Evolutionary conservation across 2,797 vertebrate genomes (phyloP), one percentile per base, ranked within the genome.

Genomic region (Brachyrhaphis roseni): DNA sequence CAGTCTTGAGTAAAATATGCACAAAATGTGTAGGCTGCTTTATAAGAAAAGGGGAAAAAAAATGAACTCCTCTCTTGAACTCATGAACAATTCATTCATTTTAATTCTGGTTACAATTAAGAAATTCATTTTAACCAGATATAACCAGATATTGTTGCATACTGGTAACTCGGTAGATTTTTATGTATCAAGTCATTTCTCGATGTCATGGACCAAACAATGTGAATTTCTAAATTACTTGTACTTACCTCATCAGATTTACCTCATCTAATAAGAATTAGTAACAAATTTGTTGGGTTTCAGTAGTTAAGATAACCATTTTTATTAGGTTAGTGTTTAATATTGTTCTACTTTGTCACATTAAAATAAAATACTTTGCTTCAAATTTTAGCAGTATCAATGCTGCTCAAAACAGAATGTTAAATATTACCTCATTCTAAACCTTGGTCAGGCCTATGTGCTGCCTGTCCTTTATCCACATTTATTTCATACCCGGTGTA

Each of bases 401-500:
- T 47, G 76, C 6, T 70, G 39, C 41, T 59, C 81, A 15, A 85
- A 81, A 82, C 79, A 11, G 78, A 78, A 75, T 31, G 36, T 57
- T 23, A 78, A 77, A 86, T 74, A 77, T 79, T 16, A 75, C 36
- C 80, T 74, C 26, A 62, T 78, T 11, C 59, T 73, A 78, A 76
- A 77, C 66, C 79, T 72, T 76, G 47, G 71, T 62, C 83, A 62
- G 80, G 41, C 46, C 77, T 36, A 18, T 71, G 71, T 77, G 59
- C 57, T 74, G 74, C 47, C 43, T 26, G 77, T 83, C 76, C 68
- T 86, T 82, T 88, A 76, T 82, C 80, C 82, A 73, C 51, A 75
- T 72, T 75, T 83, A 71, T 76, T 83, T 71, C 80, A 76, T 87
- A 78, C 79, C 81, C 62, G 71, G 72, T 82, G 75, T 74, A 49